phyloP scores from a whole-genome alignment of 2,113 vertebrate genomes.

The Heterotilapia buettikoferi region DNA sequence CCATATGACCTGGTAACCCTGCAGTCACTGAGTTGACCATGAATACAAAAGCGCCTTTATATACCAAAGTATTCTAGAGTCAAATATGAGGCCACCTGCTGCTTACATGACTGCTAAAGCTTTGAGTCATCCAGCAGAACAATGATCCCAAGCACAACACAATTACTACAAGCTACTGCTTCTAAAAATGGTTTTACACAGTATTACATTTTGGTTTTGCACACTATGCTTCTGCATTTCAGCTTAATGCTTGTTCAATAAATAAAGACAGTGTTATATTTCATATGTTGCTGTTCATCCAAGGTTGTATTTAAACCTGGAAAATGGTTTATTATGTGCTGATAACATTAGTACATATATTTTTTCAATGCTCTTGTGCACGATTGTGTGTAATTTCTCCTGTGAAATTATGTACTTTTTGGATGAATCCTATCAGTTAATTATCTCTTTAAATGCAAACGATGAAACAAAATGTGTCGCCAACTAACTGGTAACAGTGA shows the following conservation, averaged over 20 bases:
- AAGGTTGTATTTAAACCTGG: background rate
- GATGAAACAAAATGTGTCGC: background rate
- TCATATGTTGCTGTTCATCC: background rate
- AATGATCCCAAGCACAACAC: background rate
- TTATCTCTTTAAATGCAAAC: slow-evolving; percentile 3
- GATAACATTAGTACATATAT: background rate
- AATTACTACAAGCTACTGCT: background rate
- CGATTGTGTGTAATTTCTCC: background rate
- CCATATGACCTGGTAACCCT: background rate
- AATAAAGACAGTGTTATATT: background rate
- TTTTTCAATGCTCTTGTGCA: background rate
- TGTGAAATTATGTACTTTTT: slow-evolving; percentile 16
- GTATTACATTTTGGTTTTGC: background rate
- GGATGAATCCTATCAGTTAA: slow-evolving; percentile 7
- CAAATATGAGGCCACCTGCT: background rate
- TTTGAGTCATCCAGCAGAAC: background rate
- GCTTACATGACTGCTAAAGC: background rate
- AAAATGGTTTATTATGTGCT: background rate
- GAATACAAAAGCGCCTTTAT: background rate
- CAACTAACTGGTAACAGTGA: background rate
- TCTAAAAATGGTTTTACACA: background rate
- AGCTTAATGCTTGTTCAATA: background rate
- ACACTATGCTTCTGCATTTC: background rate
- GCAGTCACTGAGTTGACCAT: background rate
- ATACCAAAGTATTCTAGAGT: background rate